These are phyloP conservation scores for Pimephales promelas DNA, from an alignment of 2,113 vertebrate genomes.

Conservation along the genomic window DNA sequence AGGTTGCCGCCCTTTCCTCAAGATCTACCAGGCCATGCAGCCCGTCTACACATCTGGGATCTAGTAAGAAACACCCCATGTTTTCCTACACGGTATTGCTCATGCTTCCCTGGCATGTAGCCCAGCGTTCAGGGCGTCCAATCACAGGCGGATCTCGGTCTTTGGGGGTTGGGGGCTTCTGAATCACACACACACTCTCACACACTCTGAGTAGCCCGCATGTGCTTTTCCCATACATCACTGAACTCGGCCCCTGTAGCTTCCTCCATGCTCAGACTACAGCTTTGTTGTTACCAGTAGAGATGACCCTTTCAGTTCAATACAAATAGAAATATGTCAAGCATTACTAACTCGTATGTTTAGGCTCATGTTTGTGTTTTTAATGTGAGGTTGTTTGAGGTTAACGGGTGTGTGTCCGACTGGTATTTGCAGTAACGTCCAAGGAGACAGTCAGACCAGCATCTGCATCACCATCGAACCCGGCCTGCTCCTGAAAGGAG, in stretches of 20 bases:
- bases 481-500: slow-evolving; percentile 93
- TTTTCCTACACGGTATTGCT: slow-evolving; percentile 37
- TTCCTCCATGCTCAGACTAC: not conserved
- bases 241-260: not conserved
- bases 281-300: slow-evolving; percentile 10
- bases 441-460: slow-evolving; percentile 94
- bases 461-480: slow-evolving; percentile 99
- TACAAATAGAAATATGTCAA: not conserved
- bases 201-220: slow-evolving; percentile 5
- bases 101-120: slow-evolving; percentile 35
- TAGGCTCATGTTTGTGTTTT: not conserved
- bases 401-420: not conserved
- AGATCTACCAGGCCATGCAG: slow-evolving; percentile 99
- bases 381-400: not conserved
- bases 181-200: slow-evolving; percentile 30
- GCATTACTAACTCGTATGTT: not conserved
- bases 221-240: slow-evolving; percentile 33
- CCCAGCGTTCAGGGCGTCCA: slow-evolving; percentile 31
- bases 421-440: slow-evolving; percentile 83
- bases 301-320: not conserved
- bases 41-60: slow-evolving; percentile 98
- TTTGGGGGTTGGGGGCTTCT: slow-evolving; percentile 13
- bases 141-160: slow-evolving; percentile 24
- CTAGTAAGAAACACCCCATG: slow-evolving; percentile 83
- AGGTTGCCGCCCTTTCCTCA: slow-evolving; percentile 98